Evolutionary conservation across 37 sponge, comb jelly and placozoan species (phyloP).

Genomic region (Aphrocallistes beatrix): DNA sequence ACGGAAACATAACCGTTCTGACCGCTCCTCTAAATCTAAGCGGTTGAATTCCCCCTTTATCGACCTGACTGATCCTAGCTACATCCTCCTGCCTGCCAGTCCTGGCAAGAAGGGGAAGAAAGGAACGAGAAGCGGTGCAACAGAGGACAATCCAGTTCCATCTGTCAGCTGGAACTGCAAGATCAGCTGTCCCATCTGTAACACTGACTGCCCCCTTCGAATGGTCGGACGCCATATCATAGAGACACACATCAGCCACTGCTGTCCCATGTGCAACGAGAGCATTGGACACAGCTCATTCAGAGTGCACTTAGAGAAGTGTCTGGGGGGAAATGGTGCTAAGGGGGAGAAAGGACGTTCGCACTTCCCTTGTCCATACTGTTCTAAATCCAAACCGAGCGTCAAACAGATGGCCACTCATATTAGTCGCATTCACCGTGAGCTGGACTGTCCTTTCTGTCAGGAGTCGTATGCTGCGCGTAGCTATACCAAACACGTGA

Average conservation of each 20-base stretch:
- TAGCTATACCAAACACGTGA: neutral
- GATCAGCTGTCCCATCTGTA: slow-evolving; percentile 3
- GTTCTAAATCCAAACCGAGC: neutral
- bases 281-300: neutral
- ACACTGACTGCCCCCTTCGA: neutral
- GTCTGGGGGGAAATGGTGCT: neutral
- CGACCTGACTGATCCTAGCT: neutral
- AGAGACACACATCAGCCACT: neutral
- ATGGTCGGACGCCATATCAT: neutral
- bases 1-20: neutral
- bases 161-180: neutral
- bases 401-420: neutral
- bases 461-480: neutral
- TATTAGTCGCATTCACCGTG: neutral
- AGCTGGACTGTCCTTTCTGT: slow-evolving; percentile 13
- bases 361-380: neutral
- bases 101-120: neutral
- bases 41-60: neutral
- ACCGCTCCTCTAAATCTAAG: neutral
- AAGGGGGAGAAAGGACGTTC: neutral
- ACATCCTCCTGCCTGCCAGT: neutral
- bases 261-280: neutral
- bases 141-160: neutral
- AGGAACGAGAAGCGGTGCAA: neutral
- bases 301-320: neutral